Percentiles rank a stretch among this genome's conserved stretches.
Evolutionary conservation across 2,113 vertebrate species (phyloP).

Genomic region (Saimiri boliviensis): DNA sequence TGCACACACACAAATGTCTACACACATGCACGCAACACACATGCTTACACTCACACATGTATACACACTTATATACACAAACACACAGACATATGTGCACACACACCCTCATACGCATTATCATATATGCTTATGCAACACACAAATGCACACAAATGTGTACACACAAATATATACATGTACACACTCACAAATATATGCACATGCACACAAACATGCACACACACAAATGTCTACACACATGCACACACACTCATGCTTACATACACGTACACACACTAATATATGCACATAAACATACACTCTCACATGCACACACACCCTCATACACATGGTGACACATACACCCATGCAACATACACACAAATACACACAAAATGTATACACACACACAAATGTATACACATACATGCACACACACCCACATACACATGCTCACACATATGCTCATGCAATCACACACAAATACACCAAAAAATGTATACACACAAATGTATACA

Average conservation of each 20-base stretch:
- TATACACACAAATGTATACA: neutral
- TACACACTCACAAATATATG: neutral
- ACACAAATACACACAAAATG: neutral
- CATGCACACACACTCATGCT: fast-evolving
- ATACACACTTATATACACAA: no score
- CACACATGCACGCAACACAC: neutral
- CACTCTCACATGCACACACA: no score
- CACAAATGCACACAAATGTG: neutral
- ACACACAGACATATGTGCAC: no score
- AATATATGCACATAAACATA: no score
- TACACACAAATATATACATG: neutral
- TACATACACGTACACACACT: no score
- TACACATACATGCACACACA: neutral
- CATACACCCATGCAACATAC: neutral
- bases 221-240: neutral
- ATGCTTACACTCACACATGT: neutral
- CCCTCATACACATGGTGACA: neutral
- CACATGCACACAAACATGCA: neutral
- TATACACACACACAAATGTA: neutral
- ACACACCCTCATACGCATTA: neutral
- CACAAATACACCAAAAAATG: no score
- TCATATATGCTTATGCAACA: no score
- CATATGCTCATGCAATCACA: neutral
- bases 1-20: neutral
- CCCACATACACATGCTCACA: no score